Base-by-base conservation (phyloP, 2,797 vertebrate genomes). In the Emys orbicularis region DNA sequence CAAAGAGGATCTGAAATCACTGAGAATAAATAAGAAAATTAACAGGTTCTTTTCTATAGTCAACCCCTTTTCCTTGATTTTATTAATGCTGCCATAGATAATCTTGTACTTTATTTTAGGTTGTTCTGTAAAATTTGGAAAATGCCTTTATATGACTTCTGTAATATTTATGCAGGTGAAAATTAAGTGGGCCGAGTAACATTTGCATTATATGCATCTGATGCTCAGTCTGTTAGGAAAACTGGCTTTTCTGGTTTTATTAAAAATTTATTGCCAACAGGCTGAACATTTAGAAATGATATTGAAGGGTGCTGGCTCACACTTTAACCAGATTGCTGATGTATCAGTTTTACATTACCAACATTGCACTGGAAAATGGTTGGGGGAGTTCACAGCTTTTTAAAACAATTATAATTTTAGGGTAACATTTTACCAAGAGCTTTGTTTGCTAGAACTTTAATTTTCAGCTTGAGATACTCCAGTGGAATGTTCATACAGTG, bases 121-220 rank as follows among this genome's bases (percentile, higher is more conserved):
- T 29, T 21, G 25, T 79, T 83, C 72, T 87, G 57, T 89, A 90
- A 52, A 79, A 86, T 37, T 37, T 87, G 21, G 59, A 31, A 27
- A 92, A n/a, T 19, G 82, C 13, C 44, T 92, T 89, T 49, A 81
- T 61, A 89, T 12, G 6, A 9, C 29, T 15, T 77, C 59, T 80
- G 53, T 9, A 50, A 2, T 76, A 52, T 74, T 88, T 90, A 25
- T 34, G 18, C 25, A 54, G 25, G 27, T 77, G 74, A 49, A 79
- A 3, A 16, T 49, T 25, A 89, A 27, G 50, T 88, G 76, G 92
- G 84, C 81, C 47, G 49, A 83, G 29, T 41, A 92, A 82, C 10
- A 84, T 0, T 68, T 47, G 1, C 23, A 9, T 44, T 47, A 25
- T 44, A 47, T 27, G 12, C 12, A 13, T 25, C 41, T 76, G 41